Evolutionary conservation across 2,113 vertebrate genomes (phyloP).

Genomic region (Noturus placidus): DNA sequence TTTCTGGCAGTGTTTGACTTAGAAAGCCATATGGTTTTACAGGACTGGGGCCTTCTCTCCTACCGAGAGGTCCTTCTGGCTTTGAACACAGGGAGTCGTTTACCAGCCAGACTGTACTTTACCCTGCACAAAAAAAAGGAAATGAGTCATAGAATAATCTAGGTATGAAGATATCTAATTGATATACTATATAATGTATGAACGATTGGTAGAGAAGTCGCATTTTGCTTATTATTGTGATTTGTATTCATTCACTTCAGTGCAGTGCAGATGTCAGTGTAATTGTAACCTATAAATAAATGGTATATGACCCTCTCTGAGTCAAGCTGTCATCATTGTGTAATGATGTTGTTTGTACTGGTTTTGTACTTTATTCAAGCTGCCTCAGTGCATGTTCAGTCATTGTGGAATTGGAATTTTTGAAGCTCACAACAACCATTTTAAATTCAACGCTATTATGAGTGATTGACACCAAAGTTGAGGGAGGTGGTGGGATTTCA

Average conservation of each 20-base stretch:
- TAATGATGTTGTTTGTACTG: background rate
- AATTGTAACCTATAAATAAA: background rate
- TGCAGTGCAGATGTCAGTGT: background rate
- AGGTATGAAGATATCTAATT: background rate
- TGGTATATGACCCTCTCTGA: background rate
- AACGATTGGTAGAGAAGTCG: background rate
- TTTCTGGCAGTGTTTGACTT: constrained; percentile 27
- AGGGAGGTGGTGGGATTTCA: background rate
- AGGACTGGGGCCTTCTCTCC: constrained; percentile 34
- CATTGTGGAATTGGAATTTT: background rate
- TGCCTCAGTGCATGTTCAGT: background rate
- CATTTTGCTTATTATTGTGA: background rate
- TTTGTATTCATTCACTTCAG: background rate
- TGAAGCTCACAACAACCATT: background rate
- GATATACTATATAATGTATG: background rate
- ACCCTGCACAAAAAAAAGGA: background rate
- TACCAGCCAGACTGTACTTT: constrained; percentile 33
- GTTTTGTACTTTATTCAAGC: background rate
- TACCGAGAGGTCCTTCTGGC: constrained; percentile 46
- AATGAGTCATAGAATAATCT: constrained; percentile 28
- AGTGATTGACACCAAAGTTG: background rate
- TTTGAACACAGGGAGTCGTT: constrained; percentile 34
- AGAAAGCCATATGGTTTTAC: constrained; percentile 36
- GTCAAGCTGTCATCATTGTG: background rate
- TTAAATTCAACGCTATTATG: background rate